These are phyloP conservation scores for Ceratitis capitata DNA, from an alignment of 1,140 invertebrate genomes.

Conservation along the genomic window DNA sequence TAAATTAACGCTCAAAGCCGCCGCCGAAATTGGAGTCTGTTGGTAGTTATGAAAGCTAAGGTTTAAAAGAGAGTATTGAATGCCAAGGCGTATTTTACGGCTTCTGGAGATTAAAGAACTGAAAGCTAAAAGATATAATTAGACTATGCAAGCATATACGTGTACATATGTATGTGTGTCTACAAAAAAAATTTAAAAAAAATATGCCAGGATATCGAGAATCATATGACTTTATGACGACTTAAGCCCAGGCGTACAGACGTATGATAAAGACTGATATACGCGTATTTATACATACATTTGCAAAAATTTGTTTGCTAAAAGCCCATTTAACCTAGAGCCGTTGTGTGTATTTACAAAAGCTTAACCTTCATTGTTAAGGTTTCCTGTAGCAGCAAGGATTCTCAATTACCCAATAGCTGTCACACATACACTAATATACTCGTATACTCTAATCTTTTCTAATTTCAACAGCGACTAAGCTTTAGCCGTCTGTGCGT, in stretches of 20 bases:
- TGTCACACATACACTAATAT: too few species aligned
- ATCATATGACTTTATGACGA: too few species aligned
- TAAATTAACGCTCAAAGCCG: too few species aligned
- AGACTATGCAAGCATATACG: neutral
- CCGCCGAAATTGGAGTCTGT: too few species aligned
- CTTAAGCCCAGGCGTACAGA: too few species aligned
- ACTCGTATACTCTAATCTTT: slow-evolving; percentile 37
- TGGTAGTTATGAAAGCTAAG: too few species aligned
- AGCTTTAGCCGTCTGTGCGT: neutral
- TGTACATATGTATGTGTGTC: neutral
- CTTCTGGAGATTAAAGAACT: neutral
- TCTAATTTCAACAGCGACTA: neutral
- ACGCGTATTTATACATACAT: neutral
- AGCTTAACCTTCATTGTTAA: slow-evolving; percentile 31
- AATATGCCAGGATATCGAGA: too few species aligned
- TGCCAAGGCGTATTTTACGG: neutral
- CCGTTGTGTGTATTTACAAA: slow-evolving; percentile 1
- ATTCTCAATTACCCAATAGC: neutral
- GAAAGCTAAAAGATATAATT: neutral
- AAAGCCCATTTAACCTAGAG: slow-evolving; percentile 28
- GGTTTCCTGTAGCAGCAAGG: slow-evolving; percentile 18
- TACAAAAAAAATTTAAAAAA: too few species aligned
- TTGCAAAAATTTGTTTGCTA: slow-evolving; percentile 30
- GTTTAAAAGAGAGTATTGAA: neutral
- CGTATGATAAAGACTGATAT: neutral